Evolutionary conservation across 2,888 invertebrate species (phyloP).

Genomic region (Brenthis hecate): DNA sequence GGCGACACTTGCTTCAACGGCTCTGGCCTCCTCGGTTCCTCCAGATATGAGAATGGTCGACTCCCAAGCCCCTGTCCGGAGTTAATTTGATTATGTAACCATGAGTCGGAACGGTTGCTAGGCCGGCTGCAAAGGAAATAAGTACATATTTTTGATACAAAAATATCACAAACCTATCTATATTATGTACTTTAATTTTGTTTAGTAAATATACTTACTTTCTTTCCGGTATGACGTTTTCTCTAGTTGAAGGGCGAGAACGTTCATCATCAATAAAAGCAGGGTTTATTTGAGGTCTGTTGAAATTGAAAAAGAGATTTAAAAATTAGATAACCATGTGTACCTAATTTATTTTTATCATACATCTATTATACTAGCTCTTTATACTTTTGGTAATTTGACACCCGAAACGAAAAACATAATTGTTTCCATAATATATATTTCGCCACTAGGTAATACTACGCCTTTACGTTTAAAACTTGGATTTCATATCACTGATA

Average conservation of each 20-base stretch:
- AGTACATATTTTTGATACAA: not conserved
- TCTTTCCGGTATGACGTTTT: slow-evolving; percentile 45
- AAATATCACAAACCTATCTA: not conserved
- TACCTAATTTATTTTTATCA: too few species aligned
- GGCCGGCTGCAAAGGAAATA: slow-evolving; percentile 1
- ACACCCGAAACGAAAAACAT: too few species aligned
- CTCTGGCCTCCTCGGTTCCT: slow-evolving; percentile 52
- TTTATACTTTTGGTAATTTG: too few species aligned
- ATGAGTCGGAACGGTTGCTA: slow-evolving; percentile 55
- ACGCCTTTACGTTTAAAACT: too few species aligned
- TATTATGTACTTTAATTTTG: not conserved
- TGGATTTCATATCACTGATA: too few species aligned
- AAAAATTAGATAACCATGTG: too few species aligned
- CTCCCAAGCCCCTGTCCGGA: slow-evolving; percentile 38
- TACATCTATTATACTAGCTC: too few species aligned
- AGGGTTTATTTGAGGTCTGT: slow-evolving; percentile 49
- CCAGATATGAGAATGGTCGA: slow-evolving; percentile 65
- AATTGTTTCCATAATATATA: too few species aligned
- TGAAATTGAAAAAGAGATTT: not conserved
- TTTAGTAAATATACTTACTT: slow-evolving; percentile 46
- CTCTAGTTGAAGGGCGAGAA: slow-evolving; percentile 44
- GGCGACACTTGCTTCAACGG: slow-evolving; percentile 45
- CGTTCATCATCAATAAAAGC: slow-evolving; percentile 48
- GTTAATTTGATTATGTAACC: slow-evolving; percentile 51
- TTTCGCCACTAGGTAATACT: too few species aligned